Evolutionary conservation across 2,797 vertebrate genomes (phyloP).

Genomic region (Linurgus olivaceus): DNA sequence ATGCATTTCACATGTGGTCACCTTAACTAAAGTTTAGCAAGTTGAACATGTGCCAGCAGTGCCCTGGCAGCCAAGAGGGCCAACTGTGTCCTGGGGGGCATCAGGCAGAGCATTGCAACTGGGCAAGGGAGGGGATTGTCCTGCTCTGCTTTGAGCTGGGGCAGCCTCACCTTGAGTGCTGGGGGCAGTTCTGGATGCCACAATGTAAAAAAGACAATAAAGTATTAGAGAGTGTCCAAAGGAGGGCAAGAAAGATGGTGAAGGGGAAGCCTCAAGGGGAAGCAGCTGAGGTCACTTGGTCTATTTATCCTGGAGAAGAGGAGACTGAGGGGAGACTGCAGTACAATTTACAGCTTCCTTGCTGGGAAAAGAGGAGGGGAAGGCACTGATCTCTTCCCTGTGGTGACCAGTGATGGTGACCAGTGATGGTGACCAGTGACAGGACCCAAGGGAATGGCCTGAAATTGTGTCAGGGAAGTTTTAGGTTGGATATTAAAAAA

Average conservation of each 20-base stretch:
- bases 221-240: too few relatives aligned
- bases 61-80: not conserved
- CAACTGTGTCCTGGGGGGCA: accelerated
- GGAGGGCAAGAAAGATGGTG: not conserved
- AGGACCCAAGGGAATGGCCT: accelerated
- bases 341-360: not conserved
- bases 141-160: accelerated
- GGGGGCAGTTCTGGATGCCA: not conserved
- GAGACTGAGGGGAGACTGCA: not conserved
- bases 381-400: not conserved
- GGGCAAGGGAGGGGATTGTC: not conserved
- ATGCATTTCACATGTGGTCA: accelerated
- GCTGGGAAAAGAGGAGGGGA: not conserved
- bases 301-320: not conserved
- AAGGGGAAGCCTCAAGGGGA: not conserved
- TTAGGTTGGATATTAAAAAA: not conserved
- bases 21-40: not conserved
- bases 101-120: accelerated
- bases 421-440: not conserved
- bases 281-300: not conserved
- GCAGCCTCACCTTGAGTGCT: accelerated
- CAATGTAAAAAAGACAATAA: not conserved
- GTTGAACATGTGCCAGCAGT: accelerated
- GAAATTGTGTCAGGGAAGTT: not conserved
- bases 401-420: not conserved